phyloP scores from a whole-genome alignment of 2,113 vertebrate genomes.

The Megaceryle torquata region DNA sequence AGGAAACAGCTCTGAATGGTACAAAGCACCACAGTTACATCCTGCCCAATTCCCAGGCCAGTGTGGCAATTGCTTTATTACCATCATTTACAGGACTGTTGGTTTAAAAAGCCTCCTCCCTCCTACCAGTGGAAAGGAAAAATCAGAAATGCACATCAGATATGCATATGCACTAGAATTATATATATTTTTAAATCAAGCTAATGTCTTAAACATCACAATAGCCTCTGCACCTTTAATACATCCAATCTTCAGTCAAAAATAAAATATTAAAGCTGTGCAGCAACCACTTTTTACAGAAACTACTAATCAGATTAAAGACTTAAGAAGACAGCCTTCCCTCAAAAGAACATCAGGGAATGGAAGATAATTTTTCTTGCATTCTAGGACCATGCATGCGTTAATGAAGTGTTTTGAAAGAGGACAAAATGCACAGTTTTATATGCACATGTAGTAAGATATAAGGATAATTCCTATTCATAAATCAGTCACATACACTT shows the following conservation, averaged over 20 bases:
- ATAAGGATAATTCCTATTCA: not conserved
- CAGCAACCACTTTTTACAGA: not conserved
- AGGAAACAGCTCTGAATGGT: not conserved
- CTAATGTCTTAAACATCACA: not conserved
- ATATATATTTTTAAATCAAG: not conserved
- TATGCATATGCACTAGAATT: not conserved
- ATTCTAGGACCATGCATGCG: not conserved
- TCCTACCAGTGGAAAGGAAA: not conserved
- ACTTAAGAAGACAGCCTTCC: not conserved
- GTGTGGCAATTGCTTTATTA: not conserved
- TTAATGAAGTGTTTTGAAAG: not conserved
- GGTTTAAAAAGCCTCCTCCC: not conserved
- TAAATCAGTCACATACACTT: not conserved
- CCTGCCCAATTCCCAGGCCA: not conserved
- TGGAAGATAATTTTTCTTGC: not conserved
- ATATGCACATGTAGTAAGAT: not conserved
- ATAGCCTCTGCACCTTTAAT: not conserved
- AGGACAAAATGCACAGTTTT: not conserved
- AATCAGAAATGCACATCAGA: not conserved
- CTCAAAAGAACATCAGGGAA: not conserved
- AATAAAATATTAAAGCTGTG: not conserved
- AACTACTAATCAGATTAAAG: constrained; percentile 43
- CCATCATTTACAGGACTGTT: not conserved
- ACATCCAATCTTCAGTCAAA: not conserved
- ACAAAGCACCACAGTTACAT: not conserved